Base-by-base conservation (phyloP, 2,797 vertebrate species). In the Spinibarbus caldwelli region DNA sequence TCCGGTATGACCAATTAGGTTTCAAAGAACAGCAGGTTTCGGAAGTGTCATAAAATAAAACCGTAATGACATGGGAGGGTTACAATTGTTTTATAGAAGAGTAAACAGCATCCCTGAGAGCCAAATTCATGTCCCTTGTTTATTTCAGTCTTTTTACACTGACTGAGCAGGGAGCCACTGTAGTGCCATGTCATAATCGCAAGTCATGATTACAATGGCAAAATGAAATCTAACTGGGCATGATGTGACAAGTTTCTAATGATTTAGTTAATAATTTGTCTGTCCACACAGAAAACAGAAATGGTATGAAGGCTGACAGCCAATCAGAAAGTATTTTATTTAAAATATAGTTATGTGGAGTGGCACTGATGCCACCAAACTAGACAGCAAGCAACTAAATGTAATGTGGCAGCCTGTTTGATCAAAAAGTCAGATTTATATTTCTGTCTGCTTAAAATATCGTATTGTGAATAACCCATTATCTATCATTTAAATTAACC, bases 1-100 rank as follows among this genome's bases (percentile, higher is more conserved):
- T 34, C 34, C 5, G 2, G 43, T n/a, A 43, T 0, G 11, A 57
- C 29, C 68, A 82, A 72, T 47, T 71, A 34, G 19, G 23, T 36
- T 70, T 83, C 52, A 19, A 67, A 82, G 15, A 66, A 66, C 31
- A 34, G 64, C 31, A 59, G 59, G 43, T 79, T 79, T 45, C 36
- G 34, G 29, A 52, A 54, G 38, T 62, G 62, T 72, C 75, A 68
- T 86, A 70, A 87, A 80, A 43, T 47, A 7, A 89, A 89, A 90
- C 86, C 80, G 76, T 85, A 34, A 82, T 84, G 78, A 87, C 77
- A 76, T 66, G 86, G 87, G 80, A 80, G 52, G 79, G 86, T 88
- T 86, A 79, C 87, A 93, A 23, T 72, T 71, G 91, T 92, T 93
- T 93, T 89, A 93, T 92, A 92, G 93, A 88, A 86, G 64, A 89